Percentiles rank a stretch among this genome's conserved stretches.
phyloP scores from a whole-genome alignment of 2,113 vertebrate genomes.

The Periophthalmodon schlosseri region DNA sequence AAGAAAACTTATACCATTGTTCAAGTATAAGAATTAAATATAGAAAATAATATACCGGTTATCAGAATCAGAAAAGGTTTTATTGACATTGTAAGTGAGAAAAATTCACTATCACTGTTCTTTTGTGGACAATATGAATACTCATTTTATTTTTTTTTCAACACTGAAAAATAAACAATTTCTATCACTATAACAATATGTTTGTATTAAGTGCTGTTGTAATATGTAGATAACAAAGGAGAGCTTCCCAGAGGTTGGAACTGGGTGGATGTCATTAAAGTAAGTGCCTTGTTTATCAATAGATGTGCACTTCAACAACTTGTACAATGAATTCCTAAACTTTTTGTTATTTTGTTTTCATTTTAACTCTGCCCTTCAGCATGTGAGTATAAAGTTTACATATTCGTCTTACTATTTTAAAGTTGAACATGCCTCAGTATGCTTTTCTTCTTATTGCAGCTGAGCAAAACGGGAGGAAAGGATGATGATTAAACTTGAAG shows the following conservation, averaged over 20 bases:
- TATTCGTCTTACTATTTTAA: neutral
- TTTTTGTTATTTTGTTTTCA: neutral
- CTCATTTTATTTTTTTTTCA: no score
- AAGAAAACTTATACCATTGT: no score
- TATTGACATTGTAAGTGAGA: no score
- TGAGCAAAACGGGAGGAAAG: slow-evolving; percentile 95
- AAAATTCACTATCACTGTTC: neutral
- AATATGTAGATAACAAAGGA: slow-evolving; percentile 87
- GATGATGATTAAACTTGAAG: slow-evolving; percentile 82
- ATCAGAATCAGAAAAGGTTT: no score
- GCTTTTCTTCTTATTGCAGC: slow-evolving; percentile 67
- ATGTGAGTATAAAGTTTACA: slow-evolving; percentile 57
- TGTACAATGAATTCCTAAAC: neutral
- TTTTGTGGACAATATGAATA: neutral
- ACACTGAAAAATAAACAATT: neutral
- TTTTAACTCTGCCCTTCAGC: slow-evolving; percentile 43
- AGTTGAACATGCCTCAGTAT: neutral
- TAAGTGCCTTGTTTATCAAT: slow-evolving; percentile 61
- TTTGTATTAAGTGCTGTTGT: neutral
- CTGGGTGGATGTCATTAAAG: slow-evolving; percentile 98
- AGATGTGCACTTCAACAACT: slow-evolving; percentile 4
- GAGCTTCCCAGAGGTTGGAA: slow-evolving; percentile 97
- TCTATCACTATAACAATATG: neutral
- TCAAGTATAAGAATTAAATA: no score
- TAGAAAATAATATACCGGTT: no score